Conservation (phyloP, 2,797 vertebrate species). For the Semotilus atromaculatus region DNA sequence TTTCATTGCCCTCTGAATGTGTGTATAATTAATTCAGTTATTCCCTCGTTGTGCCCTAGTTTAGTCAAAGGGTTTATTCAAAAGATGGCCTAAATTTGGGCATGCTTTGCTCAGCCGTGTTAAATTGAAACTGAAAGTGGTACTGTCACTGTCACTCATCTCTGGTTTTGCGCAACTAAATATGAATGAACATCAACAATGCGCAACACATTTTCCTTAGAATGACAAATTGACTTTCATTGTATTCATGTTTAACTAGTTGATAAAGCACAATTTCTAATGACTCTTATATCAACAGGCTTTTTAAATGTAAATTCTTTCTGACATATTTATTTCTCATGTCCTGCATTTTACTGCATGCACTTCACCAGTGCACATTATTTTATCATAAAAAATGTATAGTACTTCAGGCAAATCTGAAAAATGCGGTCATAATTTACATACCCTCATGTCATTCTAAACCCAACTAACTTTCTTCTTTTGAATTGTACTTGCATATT, state of each 20-base stretch:
- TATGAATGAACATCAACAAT: neutral
- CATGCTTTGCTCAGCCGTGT: neutral
- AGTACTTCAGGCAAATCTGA: neutral
- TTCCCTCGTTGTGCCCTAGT: slow-evolving; percentile 70
- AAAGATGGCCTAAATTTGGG: slow-evolving; percentile 11
- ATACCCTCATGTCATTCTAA: neutral
- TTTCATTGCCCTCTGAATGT: slow-evolving; percentile 73
- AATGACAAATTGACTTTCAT: neutral
- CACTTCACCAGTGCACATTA: neutral
- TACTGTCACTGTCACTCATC: neutral
- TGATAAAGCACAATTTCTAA: neutral
- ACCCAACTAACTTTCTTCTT: neutral
- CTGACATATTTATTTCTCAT: neutral
- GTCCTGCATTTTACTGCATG: too few relatives aligned
- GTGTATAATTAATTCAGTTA: slow-evolving; percentile 77
- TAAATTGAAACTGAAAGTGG: slow-evolving; percentile 28
- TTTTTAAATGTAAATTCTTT: neutral
- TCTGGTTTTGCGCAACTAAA: neutral
- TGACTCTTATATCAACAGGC: neutral
- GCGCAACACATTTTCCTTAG: neutral
- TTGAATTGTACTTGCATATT: neutral
- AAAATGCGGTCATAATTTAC: neutral
- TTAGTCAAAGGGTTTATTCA: slow-evolving; percentile 53
- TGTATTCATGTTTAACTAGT: neutral
- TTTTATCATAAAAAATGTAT: neutral